Percentiles rank a stretch among this genome's conserved stretches.
phyloP scores from a whole-genome alignment of 2,888 invertebrate species.

The Synergus laeviventris region DNA sequence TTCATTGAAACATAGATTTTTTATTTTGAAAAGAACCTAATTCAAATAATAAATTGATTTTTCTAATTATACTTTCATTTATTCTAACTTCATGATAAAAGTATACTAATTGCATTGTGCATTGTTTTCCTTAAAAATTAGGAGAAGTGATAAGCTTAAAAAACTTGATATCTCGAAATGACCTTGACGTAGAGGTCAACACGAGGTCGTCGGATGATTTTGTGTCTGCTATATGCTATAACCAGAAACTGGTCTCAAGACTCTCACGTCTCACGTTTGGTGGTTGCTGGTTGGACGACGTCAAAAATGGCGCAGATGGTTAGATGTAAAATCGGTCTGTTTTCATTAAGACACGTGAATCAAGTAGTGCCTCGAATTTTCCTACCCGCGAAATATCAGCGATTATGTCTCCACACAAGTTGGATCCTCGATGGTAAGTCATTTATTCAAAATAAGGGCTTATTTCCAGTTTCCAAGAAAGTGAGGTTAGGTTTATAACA shows the following conservation, averaged over 20 bases:
- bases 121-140: no score
- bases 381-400: conserved; percentile 65
- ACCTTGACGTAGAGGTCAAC: conserved; percentile 17
- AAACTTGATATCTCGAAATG: background rate
- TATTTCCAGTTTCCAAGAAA: background rate
- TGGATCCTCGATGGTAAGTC: conserved; percentile 69
- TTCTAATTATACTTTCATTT: no score
- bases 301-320: conserved; percentile 70
- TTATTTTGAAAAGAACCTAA: no score
- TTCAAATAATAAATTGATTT: no score
- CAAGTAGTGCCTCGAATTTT: conserved; percentile 59
- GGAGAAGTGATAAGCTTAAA: no score
- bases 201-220: conserved; percentile 25
- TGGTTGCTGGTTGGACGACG: background rate
- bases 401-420: conserved; percentile 72
- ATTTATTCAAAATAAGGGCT: background rate
- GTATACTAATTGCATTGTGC: no score
- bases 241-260: no score
- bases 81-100: no score
- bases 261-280: background rate
- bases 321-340: conserved; percentile 63
- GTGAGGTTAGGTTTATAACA: conserved; percentile 7
- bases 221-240: conserved; percentile 13
- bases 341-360: conserved; percentile 61
- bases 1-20: no score